Evolutionary conservation across 2,113 vertebrate species (phyloP).

Genomic region (Percina caprodes): DNA sequence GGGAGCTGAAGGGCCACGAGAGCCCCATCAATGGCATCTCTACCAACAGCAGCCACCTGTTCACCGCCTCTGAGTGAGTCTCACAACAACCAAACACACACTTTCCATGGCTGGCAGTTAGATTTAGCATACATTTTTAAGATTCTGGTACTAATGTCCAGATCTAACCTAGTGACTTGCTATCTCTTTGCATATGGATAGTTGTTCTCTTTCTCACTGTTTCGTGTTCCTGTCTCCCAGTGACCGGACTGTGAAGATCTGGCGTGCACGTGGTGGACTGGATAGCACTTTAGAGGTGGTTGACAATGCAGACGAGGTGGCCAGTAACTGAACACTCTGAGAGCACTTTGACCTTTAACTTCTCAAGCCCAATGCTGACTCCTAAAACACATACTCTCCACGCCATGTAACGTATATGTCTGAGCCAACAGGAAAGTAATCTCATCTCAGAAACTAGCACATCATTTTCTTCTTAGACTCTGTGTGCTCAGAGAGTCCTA

Average conservation of each 20-base stretch:
- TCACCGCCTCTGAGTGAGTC: constrained; percentile 98
- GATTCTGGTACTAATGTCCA: background rate
- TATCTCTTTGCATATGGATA: background rate
- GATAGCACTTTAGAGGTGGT: constrained; percentile 86
- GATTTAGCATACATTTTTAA: no score
- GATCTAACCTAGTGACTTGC: background rate
- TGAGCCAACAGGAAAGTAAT: constrained; percentile 19
- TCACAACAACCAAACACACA: constrained; percentile 12
- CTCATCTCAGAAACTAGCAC: background rate
- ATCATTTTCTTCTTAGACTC: background rate
- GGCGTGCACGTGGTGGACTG: constrained; percentile 89
- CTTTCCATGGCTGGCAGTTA: background rate
- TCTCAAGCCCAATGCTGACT: constrained; percentile 18
- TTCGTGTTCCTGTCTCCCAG: constrained; percentile 74
- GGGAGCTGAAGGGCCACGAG: constrained; percentile 93
- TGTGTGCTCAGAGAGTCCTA: constrained; percentile 5
- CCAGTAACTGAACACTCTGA: constrained; percentile 83
- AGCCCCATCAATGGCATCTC: constrained; percentile 96
- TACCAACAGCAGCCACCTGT: constrained; percentile 92
- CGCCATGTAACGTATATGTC: constrained; percentile 22
- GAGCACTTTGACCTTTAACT: constrained; percentile 69
- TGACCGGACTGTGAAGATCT: constrained; percentile 97
- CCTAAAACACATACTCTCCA: background rate
- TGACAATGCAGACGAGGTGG: constrained; percentile 89
- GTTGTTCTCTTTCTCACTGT: background rate